A percentile compares a stretch with the other conserved stretches of the same genome.
phyloP scores from a whole-genome alignment of 2,888 invertebrate genomes.

The Mimachlamys varia region DNA sequence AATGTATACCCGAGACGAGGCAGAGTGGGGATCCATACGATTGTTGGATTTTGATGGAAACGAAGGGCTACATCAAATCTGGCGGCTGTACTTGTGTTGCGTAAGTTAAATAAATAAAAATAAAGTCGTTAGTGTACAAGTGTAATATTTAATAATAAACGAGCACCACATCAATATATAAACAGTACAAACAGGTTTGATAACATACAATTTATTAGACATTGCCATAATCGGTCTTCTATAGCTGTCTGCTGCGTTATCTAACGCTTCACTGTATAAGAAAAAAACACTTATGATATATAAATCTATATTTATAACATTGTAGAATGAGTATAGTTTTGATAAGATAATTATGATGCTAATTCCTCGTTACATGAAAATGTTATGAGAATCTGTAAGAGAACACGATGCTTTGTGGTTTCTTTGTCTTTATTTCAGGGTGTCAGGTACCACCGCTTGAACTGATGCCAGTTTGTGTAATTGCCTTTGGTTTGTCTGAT shows the following conservation, averaged over 20 bases:
- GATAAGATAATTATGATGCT: background rate
- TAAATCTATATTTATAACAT: too few relatives aligned
- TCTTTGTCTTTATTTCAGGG: slow-evolving; percentile 1
- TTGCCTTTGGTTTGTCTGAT: background rate
- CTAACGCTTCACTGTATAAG: too few relatives aligned
- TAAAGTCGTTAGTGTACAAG: background rate
- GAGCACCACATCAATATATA: background rate
- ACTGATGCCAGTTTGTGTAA: background rate
- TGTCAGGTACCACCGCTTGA: background rate
- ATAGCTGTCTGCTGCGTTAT: background rate
- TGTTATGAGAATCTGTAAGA: background rate
- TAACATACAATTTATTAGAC: background rate
- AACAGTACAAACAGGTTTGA: background rate
- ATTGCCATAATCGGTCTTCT: background rate
- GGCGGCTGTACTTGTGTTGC: slow-evolving; percentile 21
- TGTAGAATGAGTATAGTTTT: background rate
- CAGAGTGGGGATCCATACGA: slow-evolving; percentile 16
- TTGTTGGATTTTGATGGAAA: background rate
- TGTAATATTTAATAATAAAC: background rate
- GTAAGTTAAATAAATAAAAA: background rate
- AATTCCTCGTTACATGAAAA: background rate
- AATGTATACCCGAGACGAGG: slow-evolving; percentile 10
- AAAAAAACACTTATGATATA: too few relatives aligned
- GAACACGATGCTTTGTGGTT: background rate
- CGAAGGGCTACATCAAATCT: too few relatives aligned